Conservation (phyloP, 2,888 invertebrate genomes). For the Cryptus armator region DNA sequence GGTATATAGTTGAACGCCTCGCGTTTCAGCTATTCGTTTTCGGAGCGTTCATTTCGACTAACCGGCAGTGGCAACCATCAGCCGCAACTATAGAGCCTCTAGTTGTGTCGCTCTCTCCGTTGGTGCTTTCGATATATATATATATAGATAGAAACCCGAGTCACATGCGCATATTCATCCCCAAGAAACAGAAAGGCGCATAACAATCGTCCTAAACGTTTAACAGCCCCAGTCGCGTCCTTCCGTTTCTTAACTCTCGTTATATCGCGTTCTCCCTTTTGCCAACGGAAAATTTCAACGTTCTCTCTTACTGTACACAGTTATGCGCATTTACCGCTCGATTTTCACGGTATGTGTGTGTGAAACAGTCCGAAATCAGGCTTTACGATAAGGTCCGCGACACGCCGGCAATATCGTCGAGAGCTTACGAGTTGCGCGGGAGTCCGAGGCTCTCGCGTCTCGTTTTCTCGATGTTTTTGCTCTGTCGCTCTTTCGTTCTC, state of each 20-base stretch:
- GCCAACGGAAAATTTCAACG: slow-evolving; percentile 37
- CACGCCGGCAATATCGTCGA: slow-evolving; percentile 71
- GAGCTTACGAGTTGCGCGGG: slow-evolving; percentile 66
- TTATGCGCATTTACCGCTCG: slow-evolving; percentile 39
- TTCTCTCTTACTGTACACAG: slow-evolving; percentile 24
- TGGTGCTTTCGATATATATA: neutral
- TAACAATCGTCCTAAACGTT: neutral
- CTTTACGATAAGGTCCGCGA: slow-evolving; percentile 70
- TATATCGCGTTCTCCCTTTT: slow-evolving; percentile 40
- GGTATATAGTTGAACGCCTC: slow-evolving; percentile 35
- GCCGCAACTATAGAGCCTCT: neutral
- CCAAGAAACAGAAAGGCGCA: neutral
- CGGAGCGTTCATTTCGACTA: slow-evolving; percentile 56
- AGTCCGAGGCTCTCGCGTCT: slow-evolving; percentile 43
- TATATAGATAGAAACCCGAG: neutral
- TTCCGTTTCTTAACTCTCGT: too few species aligned
- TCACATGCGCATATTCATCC: neutral
- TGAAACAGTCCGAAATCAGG: slow-evolving; percentile 65
- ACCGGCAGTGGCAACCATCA: slow-evolving; percentile 14
- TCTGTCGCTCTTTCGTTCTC: slow-evolving; percentile 18
- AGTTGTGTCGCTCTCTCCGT: neutral
- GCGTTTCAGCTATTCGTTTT: slow-evolving; percentile 52
- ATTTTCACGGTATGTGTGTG: slow-evolving; percentile 7
- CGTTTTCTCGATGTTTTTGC: slow-evolving; percentile 42
- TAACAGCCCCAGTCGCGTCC: too few species aligned